Conservation (phyloP, 1,140 invertebrate genomes). For the Pteromalus puparum region DNA sequence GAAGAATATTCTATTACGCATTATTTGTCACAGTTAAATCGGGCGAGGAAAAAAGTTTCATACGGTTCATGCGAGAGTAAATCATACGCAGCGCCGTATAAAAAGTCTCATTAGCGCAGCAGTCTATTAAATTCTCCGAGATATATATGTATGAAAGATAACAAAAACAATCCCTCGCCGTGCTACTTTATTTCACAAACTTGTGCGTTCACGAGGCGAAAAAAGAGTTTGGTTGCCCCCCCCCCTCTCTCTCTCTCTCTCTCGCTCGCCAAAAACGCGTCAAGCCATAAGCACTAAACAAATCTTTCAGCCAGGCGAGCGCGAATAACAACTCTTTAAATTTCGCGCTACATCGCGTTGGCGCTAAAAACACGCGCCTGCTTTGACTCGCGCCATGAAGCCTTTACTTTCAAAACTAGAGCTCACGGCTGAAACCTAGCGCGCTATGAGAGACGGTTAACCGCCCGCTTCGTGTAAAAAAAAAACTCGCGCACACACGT, state of each 20-base stretch:
- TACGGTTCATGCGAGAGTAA: too few species aligned
- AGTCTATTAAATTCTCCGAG: neutral
- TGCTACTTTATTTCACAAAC: slow-evolving; percentile 40
- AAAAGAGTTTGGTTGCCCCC: neutral
- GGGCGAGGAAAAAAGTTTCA: too few species aligned
- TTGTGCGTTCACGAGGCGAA: slow-evolving; percentile 38
- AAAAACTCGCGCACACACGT: neutral
- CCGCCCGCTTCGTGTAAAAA: neutral
- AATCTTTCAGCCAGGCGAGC: neutral
- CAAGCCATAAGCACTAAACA: slow-evolving; percentile 27
- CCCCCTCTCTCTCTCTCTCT: neutral
- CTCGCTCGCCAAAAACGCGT: slow-evolving; percentile 48
- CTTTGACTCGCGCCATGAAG: neutral
- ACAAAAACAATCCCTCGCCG: neutral
- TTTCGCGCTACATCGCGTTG: slow-evolving; percentile 10
- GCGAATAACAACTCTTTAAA: slow-evolving; percentile 7
- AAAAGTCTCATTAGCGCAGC: neutral
- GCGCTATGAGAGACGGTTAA: neutral
- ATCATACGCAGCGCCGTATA: neutral
- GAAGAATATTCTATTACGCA: neutral
- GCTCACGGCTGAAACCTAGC: neutral
- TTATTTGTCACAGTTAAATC: neutral
- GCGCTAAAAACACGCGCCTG: neutral
- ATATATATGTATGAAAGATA: neutral
- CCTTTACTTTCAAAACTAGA: neutral